phyloP scores from a whole-genome alignment of 2,888 invertebrate genomes.

The Drosophila subsilvestris region DNA sequence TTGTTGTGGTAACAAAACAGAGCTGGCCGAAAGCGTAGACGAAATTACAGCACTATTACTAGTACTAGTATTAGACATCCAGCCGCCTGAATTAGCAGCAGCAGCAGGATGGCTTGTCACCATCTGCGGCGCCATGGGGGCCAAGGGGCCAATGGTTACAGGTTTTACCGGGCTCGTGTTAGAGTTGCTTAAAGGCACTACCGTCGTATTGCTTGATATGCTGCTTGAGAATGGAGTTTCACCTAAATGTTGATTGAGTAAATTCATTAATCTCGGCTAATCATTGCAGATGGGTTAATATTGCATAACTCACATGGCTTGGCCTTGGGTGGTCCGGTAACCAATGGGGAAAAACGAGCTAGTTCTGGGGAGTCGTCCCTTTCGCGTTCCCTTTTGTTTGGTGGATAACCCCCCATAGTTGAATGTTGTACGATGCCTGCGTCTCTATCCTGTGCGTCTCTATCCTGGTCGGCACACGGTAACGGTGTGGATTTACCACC shows the following conservation, averaged over 20 bases:
- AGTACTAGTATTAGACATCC: constrained; percentile 60
- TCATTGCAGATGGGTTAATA: neutral
- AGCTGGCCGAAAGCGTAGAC: constrained; percentile 77
- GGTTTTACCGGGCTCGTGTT: neutral
- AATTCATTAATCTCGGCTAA: neutral
- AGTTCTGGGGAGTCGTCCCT: constrained; percentile 92
- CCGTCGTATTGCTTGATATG: neutral
- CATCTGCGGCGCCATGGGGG: constrained; percentile 4
- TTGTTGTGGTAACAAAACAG: constrained; percentile 79
- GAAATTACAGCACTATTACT: constrained; percentile 21
- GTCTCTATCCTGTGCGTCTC: constrained; percentile 28
- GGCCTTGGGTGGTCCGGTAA: constrained; percentile 91
- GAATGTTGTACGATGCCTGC: neutral
- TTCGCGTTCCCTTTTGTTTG: constrained; percentile 31
- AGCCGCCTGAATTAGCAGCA: constrained; percentile 49
- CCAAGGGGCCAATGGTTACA: constrained; percentile 1
- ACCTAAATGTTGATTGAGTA: constrained; percentile 1
- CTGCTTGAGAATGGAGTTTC: constrained; percentile 3
- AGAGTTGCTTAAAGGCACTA: neutral
- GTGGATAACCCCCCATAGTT: neutral
- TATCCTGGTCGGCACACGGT: constrained; percentile 8
- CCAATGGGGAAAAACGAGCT: constrained; percentile 92
- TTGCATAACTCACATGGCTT: constrained; percentile 84
- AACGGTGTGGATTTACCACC: constrained; percentile 82
- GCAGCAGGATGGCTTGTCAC: constrained; percentile 14